Evolutionary conservation across 2,113 vertebrate species (phyloP).

Genomic region (Girardinichthys multiradiatus): DNA sequence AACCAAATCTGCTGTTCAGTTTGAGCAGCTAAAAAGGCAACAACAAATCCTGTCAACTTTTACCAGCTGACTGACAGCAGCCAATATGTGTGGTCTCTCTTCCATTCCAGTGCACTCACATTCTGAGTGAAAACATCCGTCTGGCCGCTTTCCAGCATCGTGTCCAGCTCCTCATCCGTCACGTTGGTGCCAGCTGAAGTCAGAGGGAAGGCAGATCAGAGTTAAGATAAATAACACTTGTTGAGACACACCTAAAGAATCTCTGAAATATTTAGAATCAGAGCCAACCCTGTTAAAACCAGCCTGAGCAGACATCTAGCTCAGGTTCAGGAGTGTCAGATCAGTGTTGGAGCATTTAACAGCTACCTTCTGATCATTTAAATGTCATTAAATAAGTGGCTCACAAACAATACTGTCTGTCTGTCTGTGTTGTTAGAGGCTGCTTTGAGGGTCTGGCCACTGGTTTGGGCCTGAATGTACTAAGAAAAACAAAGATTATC

Average conservation of each 20-base stretch:
- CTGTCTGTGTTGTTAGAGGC: too few relatives aligned
- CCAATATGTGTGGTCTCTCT: not conserved
- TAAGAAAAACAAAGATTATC: too few relatives aligned
- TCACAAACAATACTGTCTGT: too few relatives aligned
- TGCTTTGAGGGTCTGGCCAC: too few relatives aligned
- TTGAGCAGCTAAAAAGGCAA: slow-evolving; percentile 13
- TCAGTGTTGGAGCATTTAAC: too few relatives aligned
- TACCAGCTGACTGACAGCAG: not conserved
- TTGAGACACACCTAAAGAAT: not conserved
- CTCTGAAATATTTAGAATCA: not conserved
- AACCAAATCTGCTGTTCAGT: slow-evolving; percentile 41
- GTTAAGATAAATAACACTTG: not conserved
- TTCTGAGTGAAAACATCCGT: slow-evolving; percentile 91
- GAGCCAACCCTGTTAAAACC: not conserved
- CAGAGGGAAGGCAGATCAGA: not conserved
- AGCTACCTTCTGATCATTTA: too few relatives aligned
- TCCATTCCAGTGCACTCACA: slow-evolving; percentile 73
- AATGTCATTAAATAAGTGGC: too few relatives aligned
- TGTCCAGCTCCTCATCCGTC: slow-evolving; percentile 85
- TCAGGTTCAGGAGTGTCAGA: not conserved
- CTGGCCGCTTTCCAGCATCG: slow-evolving; percentile 89
- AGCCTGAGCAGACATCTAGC: not conserved
- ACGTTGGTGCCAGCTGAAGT: slow-evolving; percentile 82
- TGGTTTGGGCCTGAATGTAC: too few relatives aligned
- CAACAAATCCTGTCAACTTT: slow-evolving; percentile 29